Conservation (phyloP, 2,888 invertebrate species). For the Yponomeuta sedellus region DNA sequence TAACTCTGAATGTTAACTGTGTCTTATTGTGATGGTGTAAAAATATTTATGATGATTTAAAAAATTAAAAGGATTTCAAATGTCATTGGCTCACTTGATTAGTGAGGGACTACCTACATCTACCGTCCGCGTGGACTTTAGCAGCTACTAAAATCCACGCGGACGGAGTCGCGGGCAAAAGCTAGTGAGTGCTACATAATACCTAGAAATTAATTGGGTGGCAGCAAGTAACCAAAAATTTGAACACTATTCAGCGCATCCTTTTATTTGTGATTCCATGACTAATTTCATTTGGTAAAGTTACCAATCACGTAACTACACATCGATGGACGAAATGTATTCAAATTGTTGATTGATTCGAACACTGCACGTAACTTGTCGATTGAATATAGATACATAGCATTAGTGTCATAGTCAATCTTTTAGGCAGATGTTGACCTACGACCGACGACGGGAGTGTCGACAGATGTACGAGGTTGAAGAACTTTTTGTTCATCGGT, state of each 20-base stretch:
- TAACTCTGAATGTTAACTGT: no score
- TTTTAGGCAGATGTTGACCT: slow-evolving; percentile 52
- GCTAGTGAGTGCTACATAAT: no score
- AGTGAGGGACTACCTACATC: not conserved
- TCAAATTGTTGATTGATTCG: slow-evolving; percentile 75
- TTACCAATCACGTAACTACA: not conserved
- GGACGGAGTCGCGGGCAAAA: no score
- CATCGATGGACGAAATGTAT: slow-evolving; percentile 44
- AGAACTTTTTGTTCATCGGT: slow-evolving; percentile 2
- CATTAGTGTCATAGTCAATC: slow-evolving; percentile 58
- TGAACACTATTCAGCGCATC: no score
- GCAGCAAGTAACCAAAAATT: no score
- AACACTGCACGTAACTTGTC: slow-evolving; percentile 51
- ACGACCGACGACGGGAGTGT: slow-evolving; percentile 39
- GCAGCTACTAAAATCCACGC: no score
- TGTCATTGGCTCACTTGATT: not conserved
- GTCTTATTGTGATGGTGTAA: slow-evolving; percentile 3
- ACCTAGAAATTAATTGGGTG: no score
- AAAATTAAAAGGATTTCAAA: not conserved
- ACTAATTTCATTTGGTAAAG: not conserved
- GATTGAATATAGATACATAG: slow-evolving; percentile 74
- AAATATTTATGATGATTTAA: slow-evolving; percentile 12
- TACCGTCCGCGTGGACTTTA: no score
- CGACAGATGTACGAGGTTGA: slow-evolving; percentile 31
- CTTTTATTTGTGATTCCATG: no score